These are phyloP conservation scores for Ornithoptera alexandrae DNA, from an alignment of 2,888 invertebrate genomes.

Conservation along the genomic window DNA sequence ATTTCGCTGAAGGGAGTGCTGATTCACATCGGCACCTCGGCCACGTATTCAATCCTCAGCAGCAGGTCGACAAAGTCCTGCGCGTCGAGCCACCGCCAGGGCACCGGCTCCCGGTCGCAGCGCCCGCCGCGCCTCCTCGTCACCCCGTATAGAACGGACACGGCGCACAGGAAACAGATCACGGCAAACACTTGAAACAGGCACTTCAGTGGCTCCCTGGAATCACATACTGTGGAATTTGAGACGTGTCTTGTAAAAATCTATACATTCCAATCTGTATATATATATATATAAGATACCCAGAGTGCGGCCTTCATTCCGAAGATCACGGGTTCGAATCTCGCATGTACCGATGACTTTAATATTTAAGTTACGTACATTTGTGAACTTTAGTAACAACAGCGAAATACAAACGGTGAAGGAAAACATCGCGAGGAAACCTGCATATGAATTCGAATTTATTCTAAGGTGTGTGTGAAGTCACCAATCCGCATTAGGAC, in stretches of 20 bases:
- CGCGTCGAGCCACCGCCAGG: conserved; percentile 65
- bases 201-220: conserved; percentile 66
- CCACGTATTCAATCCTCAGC: conserved; percentile 65
- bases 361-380: no score
- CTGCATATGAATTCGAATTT: no score
- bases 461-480: no score
- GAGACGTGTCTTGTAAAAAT: conserved; percentile 33
- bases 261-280: background rate
- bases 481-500: no score
- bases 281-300: no score
- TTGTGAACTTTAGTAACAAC: no score
- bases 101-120: conserved; percentile 43
- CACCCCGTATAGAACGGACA: conserved; percentile 55
- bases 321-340: no score
- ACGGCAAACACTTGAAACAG: conserved; percentile 70
- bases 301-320: no score
- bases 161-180: conserved; percentile 61
- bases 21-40: conserved; percentile 68
- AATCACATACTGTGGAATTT: conserved; percentile 48
- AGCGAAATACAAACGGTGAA: no score
- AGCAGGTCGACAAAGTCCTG: conserved; percentile 65
- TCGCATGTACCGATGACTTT: no score
- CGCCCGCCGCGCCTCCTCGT: conserved; percentile 37
- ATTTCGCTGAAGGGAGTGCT: background rate
- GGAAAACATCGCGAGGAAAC: no score